phyloP scores from a whole-genome alignment of 2,113 vertebrate species.

The Pomatostomus ruficeps region DNA sequence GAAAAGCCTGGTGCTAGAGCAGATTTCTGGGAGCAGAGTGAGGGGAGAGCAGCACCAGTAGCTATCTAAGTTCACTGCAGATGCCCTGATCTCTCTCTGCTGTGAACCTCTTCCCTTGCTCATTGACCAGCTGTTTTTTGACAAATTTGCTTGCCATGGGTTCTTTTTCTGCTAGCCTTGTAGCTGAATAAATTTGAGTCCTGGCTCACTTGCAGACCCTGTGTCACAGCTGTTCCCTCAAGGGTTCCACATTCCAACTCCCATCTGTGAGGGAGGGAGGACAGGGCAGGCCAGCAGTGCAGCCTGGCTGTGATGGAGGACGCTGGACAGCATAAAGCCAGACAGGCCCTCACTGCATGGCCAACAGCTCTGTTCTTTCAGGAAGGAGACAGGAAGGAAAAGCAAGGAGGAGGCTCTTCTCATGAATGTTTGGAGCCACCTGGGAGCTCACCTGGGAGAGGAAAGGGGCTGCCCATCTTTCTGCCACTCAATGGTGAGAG shows the following conservation, averaged over 20 bases:
- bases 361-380: background rate
- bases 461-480: slow-evolving; percentile 76
- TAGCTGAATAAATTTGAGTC: background rate
- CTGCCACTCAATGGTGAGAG: slow-evolving; percentile 81
- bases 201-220: background rate
- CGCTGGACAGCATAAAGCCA: background rate
- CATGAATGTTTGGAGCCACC: fast-evolving
- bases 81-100: background rate
- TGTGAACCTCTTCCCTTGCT: background rate
- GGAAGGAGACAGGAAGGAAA: background rate
- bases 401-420: background rate
- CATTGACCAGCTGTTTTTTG: background rate
- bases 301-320: background rate
- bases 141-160: background rate
- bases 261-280: background rate
- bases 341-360: fast-evolving
- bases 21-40: background rate
- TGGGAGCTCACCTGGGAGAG: slow-evolving; percentile 78
- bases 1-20: background rate
- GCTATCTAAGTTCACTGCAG: background rate
- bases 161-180: background rate
- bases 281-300: background rate
- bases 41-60: background rate
- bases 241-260: background rate
- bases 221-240: background rate